Conservation (phyloP, 1,140 invertebrate genomes). For the Trachymyrmex cornetzi region DNA sequence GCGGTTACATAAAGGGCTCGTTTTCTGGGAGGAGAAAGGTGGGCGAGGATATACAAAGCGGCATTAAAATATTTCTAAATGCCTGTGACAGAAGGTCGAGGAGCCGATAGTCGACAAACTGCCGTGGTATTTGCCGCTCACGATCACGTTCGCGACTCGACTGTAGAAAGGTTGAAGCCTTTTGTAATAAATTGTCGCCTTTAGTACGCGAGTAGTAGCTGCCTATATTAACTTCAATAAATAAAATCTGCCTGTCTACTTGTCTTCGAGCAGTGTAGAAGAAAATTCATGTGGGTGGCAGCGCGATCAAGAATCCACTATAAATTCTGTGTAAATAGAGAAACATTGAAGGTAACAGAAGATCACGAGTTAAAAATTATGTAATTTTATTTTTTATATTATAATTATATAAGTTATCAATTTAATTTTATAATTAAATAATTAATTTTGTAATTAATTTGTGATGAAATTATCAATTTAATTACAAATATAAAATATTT, state of each 20-base stretch:
- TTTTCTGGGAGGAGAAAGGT: constrained; percentile 63
- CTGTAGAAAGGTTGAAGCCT: constrained; percentile 45
- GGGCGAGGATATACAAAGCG: constrained; percentile 81
- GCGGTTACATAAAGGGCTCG: constrained; percentile 71
- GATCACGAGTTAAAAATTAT: neutral
- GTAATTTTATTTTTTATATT: too few species aligned
- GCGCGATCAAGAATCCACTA: neutral
- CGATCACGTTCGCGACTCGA: constrained; percentile 68
- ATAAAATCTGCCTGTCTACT: constrained; percentile 12
- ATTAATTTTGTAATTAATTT: too few species aligned
- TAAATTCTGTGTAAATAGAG: neutral
- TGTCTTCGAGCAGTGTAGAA: neutral
- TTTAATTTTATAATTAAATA: neutral
- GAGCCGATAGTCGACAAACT: constrained; percentile 53
- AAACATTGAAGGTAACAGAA: neutral
- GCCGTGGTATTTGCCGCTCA: constrained; percentile 44
- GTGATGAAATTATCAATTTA: neutral
- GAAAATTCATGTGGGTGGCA: constrained; percentile 21
- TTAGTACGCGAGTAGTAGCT: neutral
- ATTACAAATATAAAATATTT: neutral
- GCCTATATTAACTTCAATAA: constrained; percentile 12
- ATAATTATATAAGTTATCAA: neutral
- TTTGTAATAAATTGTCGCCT: constrained; percentile 32
- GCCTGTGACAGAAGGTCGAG: constrained; percentile 58
- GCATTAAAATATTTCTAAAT: constrained; percentile 84